Evolutionary conservation across 2,888 invertebrate species (phyloP), one percentile per base, ranked within the genome.

Genomic region (Chalcosyrphus nemorum): DNA sequence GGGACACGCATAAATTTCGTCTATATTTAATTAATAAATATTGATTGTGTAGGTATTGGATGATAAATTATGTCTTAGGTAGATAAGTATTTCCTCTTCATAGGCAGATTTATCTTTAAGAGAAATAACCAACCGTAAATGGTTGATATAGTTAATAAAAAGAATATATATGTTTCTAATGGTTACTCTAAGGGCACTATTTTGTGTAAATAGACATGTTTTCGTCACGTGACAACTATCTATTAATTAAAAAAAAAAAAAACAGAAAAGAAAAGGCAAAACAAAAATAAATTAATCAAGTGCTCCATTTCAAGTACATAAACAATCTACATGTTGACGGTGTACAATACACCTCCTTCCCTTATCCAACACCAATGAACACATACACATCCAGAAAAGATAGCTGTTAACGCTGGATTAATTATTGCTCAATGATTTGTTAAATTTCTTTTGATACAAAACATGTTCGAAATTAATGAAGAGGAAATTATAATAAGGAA

Each of bases 381-480:
- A 38, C 11, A 71, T 45, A 52, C 32, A 61, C 47, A 59, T 50
- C 38, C 71, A 75, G 61, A 81, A 56, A 70, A 76, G 76, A 70
- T 71, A 61, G 50, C 57, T 90, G 89, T 89, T 90, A 88, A 91
- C 90, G 87, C 87, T 86, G 86, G 87, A 91, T 91, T 91, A 89
- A 89, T 88, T 88, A 90, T 90, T 91, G 90, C 82, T 87, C 90
- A 90, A 86, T 90, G 91, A 89, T 81, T 86, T 86, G 85, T 78
- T 86, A 86, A 86, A 86, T 86, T 85, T 85, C 81, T 81, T 86
- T 77, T 84, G 84, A 84, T 84, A 86, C 66, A 86, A 72, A 81
- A 84, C 81, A 77, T 80, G 84, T 77, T 84, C 45, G 81, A 84
- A 81, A 70, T 86, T 78, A 85, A 85, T 85, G 84, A 85, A 77